Percentiles rank a stretch among this genome's conserved stretches.
phyloP scores from a whole-genome alignment of 2,113 vertebrate species.

The Balaeniceps rex region DNA sequence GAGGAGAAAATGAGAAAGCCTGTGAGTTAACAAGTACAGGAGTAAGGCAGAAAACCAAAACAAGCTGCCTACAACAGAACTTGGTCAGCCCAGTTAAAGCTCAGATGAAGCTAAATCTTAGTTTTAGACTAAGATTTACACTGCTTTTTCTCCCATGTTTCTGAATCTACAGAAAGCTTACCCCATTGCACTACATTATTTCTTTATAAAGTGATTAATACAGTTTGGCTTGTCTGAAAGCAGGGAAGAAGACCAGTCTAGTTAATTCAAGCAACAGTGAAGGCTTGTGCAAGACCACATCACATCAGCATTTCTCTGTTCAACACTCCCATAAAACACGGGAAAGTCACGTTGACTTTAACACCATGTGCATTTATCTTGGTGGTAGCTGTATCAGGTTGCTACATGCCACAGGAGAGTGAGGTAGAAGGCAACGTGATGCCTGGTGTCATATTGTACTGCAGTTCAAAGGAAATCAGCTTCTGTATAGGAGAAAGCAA shows the following conservation, averaged over 20 bases:
- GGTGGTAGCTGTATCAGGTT: neutral
- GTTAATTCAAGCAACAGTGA: neutral
- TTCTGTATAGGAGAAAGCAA: neutral
- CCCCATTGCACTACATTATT: neutral
- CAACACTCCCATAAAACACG: neutral
- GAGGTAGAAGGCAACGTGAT: neutral
- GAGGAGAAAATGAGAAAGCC: neutral
- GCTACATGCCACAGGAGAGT: neutral
- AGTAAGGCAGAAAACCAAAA: neutral
- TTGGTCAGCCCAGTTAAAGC: neutral
- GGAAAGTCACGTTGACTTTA: neutral
- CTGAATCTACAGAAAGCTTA: neutral
- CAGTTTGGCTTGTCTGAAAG: neutral
- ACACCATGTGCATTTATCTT: neutral
- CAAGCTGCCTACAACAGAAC: neutral
- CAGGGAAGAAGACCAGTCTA: neutral
- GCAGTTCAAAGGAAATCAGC: neutral
- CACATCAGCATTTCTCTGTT: neutral
- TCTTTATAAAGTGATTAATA: neutral
- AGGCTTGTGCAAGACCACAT: neutral
- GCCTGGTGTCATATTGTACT: slow-evolving; percentile 20
- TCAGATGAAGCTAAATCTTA: neutral
- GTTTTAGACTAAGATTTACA: neutral
- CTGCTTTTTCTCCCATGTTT: neutral
- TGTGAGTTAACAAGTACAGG: neutral